phyloP scores from a whole-genome alignment of 2,888 invertebrate species.

The Fragum fragum region DNA sequence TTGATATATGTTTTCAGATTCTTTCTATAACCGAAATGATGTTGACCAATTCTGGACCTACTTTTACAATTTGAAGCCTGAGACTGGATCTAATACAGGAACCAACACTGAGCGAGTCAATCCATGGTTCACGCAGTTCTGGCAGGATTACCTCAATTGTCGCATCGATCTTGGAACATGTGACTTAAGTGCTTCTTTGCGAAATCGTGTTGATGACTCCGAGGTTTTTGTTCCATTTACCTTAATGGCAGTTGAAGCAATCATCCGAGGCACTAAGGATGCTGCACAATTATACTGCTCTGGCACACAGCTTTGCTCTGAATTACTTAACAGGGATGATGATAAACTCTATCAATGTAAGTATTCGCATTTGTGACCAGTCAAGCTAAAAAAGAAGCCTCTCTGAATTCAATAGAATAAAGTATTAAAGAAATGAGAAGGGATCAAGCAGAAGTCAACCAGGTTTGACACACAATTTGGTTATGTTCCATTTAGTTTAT shows the following conservation, averaged over 20 bases:
- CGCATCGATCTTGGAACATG: conserved; percentile 49
- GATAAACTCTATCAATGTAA: conserved; percentile 14
- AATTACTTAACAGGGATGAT: conserved; percentile 63
- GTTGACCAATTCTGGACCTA: conserved; percentile 60
- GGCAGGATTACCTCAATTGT: conserved; percentile 73
- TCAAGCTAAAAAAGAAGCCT: too few species aligned
- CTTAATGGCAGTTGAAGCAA: conserved; percentile 77
- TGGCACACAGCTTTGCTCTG: conserved; percentile 66
- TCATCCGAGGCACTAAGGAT: conserved; percentile 70
- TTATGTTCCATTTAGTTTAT: too few species aligned
- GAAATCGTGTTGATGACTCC: conserved; percentile 34
- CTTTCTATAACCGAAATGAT: conserved; percentile 40
- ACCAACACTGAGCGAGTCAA: conserved; percentile 53
- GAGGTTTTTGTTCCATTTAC: conserved; percentile 75
- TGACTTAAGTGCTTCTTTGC: conserved; percentile 33
- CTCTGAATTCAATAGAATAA: not conserved
- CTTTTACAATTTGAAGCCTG: conserved; percentile 60
- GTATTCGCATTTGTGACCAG: not conserved
- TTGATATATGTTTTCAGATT: conserved; percentile 15
- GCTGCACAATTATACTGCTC: conserved; percentile 55
- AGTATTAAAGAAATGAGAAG: too few species aligned
- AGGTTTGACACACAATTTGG: too few species aligned
- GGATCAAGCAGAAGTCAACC: too few species aligned
- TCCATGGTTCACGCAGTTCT: conserved; percentile 67
- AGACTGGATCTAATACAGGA: conserved; percentile 25